Conservation (phyloP, 2,113 vertebrate species). For the Xerus inauris region DNA sequence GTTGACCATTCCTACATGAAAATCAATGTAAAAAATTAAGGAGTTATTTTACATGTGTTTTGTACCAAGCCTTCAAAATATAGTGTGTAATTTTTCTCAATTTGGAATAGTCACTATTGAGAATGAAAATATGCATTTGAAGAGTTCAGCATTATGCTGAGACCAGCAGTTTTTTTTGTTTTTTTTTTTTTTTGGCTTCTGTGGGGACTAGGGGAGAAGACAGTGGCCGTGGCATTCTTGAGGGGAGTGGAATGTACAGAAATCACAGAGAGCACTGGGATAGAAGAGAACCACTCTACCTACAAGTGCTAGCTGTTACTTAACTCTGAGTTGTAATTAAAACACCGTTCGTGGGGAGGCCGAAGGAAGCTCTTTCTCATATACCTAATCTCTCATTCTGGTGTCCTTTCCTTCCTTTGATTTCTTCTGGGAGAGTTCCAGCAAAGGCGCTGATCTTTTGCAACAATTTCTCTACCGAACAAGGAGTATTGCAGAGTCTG, state of each 20-base stretch:
- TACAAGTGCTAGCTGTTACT: background rate
- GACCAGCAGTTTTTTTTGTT: background rate
- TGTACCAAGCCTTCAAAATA: background rate
- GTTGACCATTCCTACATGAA: background rate
- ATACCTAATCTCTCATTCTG: background rate
- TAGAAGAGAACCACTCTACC: background rate
- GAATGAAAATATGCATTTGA: background rate
- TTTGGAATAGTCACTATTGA: background rate
- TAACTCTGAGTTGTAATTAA: conserved; percentile 28
- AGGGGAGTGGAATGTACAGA: background rate
- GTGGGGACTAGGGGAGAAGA: background rate
- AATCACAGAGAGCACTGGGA: background rate
- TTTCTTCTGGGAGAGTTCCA: background rate
- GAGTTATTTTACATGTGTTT: background rate
- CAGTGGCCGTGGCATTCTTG: background rate
- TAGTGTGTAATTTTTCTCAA: background rate
- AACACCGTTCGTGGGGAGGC: background rate
- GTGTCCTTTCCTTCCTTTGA: background rate
- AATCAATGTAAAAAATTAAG: background rate
- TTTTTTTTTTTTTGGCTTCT: conserved; percentile 30
- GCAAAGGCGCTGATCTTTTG: background rate
- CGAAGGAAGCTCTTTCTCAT: background rate
- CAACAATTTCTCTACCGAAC: background rate
- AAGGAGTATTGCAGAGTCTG: background rate
- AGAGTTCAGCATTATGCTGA: background rate